Evolutionary conservation across 2,888 invertebrate species (phyloP).

Genomic region (Thereva unica): DNA sequence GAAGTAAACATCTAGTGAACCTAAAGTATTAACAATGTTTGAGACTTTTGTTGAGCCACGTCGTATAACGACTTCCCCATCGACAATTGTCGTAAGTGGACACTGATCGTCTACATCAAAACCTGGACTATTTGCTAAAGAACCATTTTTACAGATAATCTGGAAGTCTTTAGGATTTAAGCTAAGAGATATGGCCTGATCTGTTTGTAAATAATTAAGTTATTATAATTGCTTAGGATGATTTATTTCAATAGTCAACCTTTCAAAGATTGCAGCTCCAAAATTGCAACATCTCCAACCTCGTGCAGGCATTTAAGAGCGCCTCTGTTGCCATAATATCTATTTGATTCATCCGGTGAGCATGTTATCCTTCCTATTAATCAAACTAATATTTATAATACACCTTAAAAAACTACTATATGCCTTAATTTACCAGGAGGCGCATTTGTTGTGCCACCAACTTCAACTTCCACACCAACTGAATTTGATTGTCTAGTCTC

Average conservation of each 20-base stretch:
- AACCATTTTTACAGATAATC: constrained; percentile 66
- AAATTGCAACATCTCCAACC: constrained; percentile 64
- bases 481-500: background rate
- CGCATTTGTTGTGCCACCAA: background rate
- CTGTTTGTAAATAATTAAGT: constrained; percentile 46
- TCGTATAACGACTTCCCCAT: constrained; percentile 65
- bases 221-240: background rate
- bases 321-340: constrained; percentile 66
- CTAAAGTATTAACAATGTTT: constrained; percentile 45
- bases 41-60: constrained; percentile 50
- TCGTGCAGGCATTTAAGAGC: constrained; percentile 64
- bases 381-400: background rate
- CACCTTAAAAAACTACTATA: background rate
- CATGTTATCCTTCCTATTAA: constrained; percentile 54
- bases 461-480: constrained; percentile 6
- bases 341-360: constrained; percentile 61
- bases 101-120: constrained; percentile 62
- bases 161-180: constrained; percentile 58
- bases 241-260: constrained; percentile 49
- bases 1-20: constrained; percentile 44
- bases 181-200: constrained; percentile 51
- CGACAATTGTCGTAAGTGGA: constrained; percentile 64
- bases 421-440: background rate
- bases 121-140: constrained; percentile 60
- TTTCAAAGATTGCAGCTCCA: constrained; percentile 61